A percentile compares a stretch with the other conserved stretches of the same genome.
Conservation (phyloP, 2,113 vertebrate genomes). For the Potamarius usumacintae region DNA sequence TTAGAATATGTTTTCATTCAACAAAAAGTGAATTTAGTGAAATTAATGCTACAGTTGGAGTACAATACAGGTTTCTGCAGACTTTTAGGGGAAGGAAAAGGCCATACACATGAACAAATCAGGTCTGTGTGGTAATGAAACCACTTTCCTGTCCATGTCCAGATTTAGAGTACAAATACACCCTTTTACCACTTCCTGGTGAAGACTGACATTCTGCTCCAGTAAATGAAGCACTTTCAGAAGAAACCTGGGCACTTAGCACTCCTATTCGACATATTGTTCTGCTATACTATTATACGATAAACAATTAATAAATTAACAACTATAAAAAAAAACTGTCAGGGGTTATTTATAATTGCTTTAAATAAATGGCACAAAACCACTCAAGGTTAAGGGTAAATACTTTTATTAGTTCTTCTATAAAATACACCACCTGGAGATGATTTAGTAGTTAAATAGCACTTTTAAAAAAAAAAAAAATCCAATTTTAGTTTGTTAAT, state of each 20-base stretch:
- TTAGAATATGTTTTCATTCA: neutral
- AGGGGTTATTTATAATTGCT: neutral
- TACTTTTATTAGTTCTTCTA: neutral
- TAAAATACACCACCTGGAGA: neutral
- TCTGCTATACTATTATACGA: neutral
- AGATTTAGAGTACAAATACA: neutral
- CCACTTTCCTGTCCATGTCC: neutral
- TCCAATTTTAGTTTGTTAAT: neutral
- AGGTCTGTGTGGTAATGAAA: constrained; percentile 23
- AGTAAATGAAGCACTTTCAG: neutral
- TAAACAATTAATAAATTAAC: neutral
- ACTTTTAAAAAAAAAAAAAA: neutral
- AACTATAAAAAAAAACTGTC: neutral
- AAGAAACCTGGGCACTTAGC: neutral
- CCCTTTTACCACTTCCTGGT: constrained; percentile 1
- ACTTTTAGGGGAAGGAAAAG: neutral
- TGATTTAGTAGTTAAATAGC: neutral
- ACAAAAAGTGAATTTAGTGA: neutral
- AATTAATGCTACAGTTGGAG: neutral
- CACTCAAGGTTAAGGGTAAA: neutral
- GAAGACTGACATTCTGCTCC: neutral
- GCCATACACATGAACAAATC: constrained; percentile 6
- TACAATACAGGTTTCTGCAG: neutral
- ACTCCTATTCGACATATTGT: neutral
- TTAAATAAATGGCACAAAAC: neutral